A percentile compares a stretch with the other conserved stretches of the same genome.
phyloP scores from a whole-genome alignment of 2,797 vertebrate species.

The Acropternis orthonyx region DNA sequence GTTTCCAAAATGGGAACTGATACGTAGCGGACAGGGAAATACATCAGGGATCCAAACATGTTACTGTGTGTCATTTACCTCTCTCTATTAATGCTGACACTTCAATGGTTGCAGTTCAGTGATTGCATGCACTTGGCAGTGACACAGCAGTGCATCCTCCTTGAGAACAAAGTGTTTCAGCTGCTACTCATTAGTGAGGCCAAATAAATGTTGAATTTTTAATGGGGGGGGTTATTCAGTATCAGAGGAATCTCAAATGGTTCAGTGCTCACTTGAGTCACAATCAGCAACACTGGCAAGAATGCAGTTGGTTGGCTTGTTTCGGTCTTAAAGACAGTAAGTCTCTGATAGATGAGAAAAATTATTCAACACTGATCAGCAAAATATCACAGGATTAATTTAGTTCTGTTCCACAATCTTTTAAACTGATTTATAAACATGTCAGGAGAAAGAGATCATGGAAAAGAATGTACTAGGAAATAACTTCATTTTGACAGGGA shows the following conservation, averaged over 20 bases:
- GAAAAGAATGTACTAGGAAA: slow-evolving; percentile 54
- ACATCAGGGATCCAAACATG: neutral
- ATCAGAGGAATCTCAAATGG: slow-evolving; percentile 34
- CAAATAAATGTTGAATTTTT: slow-evolving; percentile 45
- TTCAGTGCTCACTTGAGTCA: slow-evolving; percentile 5
- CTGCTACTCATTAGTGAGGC: neutral
- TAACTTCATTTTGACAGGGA: slow-evolving; percentile 65
- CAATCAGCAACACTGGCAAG: neutral
- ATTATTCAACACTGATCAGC: slow-evolving; percentile 37
- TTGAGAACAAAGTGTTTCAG: slow-evolving; percentile 20
- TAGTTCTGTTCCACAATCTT: slow-evolving; percentile 26
- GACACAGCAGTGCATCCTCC: neutral
- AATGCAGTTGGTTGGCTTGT: neutral
- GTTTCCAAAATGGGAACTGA: slow-evolving; percentile 2
- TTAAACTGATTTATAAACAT: slow-evolving; percentile 70
- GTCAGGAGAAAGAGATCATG: slow-evolving; percentile 36
- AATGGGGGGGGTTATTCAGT: neutral
- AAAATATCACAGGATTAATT: slow-evolving; percentile 66
- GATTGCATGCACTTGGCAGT: neutral
- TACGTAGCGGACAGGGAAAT: neutral
- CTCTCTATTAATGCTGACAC: neutral
- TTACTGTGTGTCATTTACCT: neutral
- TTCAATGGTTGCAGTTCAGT: neutral
- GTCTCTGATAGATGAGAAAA: slow-evolving; percentile 27
- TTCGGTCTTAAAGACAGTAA: slow-evolving; percentile 31